These are phyloP conservation scores for Dasypolia templi DNA, from an alignment of 2,888 invertebrate genomes.

Conservation along the genomic window DNA sequence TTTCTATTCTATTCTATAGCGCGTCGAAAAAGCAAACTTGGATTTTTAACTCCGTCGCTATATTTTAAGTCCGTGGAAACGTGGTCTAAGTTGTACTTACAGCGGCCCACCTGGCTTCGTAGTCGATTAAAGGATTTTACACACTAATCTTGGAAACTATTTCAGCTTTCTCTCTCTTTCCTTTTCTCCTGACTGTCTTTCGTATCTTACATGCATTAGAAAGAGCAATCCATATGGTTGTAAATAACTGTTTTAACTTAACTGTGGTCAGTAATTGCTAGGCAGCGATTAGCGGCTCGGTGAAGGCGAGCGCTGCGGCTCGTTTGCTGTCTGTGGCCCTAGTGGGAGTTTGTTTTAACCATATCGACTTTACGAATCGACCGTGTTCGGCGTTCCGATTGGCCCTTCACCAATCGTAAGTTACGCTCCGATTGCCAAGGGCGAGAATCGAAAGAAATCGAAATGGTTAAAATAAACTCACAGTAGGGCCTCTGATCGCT, in stretches of 20 bases:
- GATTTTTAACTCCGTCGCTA: too few relatives aligned
- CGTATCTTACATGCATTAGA: slow-evolving; percentile 31
- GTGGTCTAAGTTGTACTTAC: not conserved
- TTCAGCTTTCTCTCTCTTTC: not conserved
- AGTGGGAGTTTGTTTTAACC: too few relatives aligned
- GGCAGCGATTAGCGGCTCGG: slow-evolving; percentile 10
- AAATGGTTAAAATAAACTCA: too few relatives aligned
- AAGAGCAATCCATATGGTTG: slow-evolving; percentile 8
- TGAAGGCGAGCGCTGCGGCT: slow-evolving; percentile 28
- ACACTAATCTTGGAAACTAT: not conserved
- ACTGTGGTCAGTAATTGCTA: slow-evolving; percentile 30
- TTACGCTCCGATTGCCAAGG: too few relatives aligned
- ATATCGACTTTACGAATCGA: too few relatives aligned
- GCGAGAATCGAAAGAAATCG: too few relatives aligned
- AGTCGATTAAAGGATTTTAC: not conserved
- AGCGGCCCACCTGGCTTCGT: not conserved
- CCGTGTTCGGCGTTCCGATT: too few relatives aligned
- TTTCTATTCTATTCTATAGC: too few relatives aligned
- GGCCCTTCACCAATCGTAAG: too few relatives aligned
- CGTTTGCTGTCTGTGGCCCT: not conserved
- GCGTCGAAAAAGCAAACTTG: too few relatives aligned
- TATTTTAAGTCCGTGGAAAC: too few relatives aligned
- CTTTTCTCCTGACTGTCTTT: not conserved
- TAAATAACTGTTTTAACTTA: slow-evolving; percentile 26
- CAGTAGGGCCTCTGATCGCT: too few relatives aligned